These are phyloP conservation scores for Bos taurus DNA, from an alignment of 2,113 vertebrate genomes.

Conservation along the genomic window ARS-UCD2.0 NC_037335.1:99441001-99441500, in stretches of 20 bases:
- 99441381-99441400: neutral
- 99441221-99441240: neutral
- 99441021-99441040: neutral
- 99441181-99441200: neutral
- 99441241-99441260: neutral
- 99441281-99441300: too few relatives aligned
- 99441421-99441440: neutral
- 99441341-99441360: neutral
- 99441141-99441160: neutral
- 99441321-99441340: neutral
- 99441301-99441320: neutral
- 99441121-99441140: neutral
- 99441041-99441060: neutral
- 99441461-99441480: neutral
- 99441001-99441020: neutral
- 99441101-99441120: neutral
- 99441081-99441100: neutral
- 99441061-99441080: neutral
- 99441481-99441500: neutral
- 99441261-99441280: neutral
- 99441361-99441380: neutral
- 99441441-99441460: neutral
- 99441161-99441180: neutral
- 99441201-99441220: neutral
- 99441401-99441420: neutral